Evolutionary conservation across 1,140 invertebrate genomes (phyloP).

Genomic region (Asobara japonica): DNA sequence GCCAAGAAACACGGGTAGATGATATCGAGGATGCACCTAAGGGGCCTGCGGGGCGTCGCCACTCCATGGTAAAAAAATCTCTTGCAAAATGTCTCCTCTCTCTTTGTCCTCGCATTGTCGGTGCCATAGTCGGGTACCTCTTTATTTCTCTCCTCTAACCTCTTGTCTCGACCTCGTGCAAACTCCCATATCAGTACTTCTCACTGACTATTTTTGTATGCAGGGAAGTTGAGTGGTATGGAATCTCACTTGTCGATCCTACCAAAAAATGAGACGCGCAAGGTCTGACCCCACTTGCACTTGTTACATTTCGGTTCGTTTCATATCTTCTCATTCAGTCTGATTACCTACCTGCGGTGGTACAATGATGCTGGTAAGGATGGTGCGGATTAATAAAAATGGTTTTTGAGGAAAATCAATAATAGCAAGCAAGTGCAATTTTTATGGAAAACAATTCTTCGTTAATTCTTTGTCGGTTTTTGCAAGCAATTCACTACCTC

Average conservation of each 20-base stretch:
- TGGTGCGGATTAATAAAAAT: too few species aligned
- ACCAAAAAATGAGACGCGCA: conserved; percentile 5
- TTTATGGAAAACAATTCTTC: too few species aligned
- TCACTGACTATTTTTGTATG: conserved; percentile 1
- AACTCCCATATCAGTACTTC: conserved; percentile 39
- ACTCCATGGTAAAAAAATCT: background rate
- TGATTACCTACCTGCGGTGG: too few species aligned
- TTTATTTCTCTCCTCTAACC: conserved; percentile 17
- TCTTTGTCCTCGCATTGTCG: conserved; percentile 55
- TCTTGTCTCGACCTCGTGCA: conserved; percentile 41
- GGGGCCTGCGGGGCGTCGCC: conserved; percentile 55
- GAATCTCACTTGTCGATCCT: conserved; percentile 46
- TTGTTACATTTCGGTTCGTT: background rate
- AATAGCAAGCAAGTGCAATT: too few species aligned
- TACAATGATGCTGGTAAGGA: too few species aligned
- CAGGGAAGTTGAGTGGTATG: background rate
- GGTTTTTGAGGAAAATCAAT: too few species aligned
- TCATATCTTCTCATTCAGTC: too few species aligned
- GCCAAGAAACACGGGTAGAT: conserved; percentile 64
- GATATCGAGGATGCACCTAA: conserved; percentile 60
- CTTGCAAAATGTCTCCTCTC: conserved; percentile 6
- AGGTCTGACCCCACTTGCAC: background rate
- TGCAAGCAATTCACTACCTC: too few species aligned
- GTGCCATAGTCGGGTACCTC: conserved; percentile 10
- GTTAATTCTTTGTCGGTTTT: too few species aligned